Evolutionary conservation across 2,797 vertebrate genomes (phyloP).

Genomic region (Discoglossus pictus): DNA sequence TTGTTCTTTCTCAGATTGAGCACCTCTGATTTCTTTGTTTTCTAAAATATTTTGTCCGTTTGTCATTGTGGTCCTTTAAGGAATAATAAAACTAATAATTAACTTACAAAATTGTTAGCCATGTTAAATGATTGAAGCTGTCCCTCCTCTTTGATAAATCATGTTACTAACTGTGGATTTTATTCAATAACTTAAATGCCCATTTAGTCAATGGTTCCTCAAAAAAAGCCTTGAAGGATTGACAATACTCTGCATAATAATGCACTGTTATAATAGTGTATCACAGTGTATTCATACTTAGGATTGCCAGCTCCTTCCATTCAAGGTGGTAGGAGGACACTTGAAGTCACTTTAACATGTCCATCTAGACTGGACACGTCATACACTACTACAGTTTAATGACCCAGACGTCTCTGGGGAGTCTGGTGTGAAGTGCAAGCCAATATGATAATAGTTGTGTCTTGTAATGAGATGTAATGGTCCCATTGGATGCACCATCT

Average conservation of each 20-base stretch:
- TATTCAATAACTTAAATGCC: not conserved
- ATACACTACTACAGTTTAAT: not conserved
- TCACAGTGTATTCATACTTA: not conserved
- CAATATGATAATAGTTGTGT: not conserved
- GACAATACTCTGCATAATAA: not conserved
- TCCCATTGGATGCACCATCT: too few relatives aligned
- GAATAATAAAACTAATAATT: too few relatives aligned
- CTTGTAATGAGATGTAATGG: too few relatives aligned
- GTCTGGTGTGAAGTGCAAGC: slow-evolving; percentile 6
- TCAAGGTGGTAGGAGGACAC: not conserved
- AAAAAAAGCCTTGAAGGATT: not conserved
- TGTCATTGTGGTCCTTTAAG: too few relatives aligned
- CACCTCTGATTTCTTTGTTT: too few relatives aligned
- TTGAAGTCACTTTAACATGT: not conserved
- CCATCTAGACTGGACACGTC: not conserved
- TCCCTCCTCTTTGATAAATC: not conserved
- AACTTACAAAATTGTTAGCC: too few relatives aligned
- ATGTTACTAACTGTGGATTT: not conserved
- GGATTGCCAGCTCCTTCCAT: not conserved
- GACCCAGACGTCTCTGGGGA: not conserved
- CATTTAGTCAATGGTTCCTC: not conserved
- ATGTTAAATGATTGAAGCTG: too few relatives aligned
- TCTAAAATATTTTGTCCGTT: too few relatives aligned
- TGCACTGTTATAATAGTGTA: slow-evolving; percentile 9
- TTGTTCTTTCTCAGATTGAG: too few relatives aligned